Percentiles rank a stretch among this genome's conserved stretches.
Evolutionary conservation across 2,797 vertebrate species (phyloP).

Genomic region (Pantherophis alleghaniensis): DNA sequence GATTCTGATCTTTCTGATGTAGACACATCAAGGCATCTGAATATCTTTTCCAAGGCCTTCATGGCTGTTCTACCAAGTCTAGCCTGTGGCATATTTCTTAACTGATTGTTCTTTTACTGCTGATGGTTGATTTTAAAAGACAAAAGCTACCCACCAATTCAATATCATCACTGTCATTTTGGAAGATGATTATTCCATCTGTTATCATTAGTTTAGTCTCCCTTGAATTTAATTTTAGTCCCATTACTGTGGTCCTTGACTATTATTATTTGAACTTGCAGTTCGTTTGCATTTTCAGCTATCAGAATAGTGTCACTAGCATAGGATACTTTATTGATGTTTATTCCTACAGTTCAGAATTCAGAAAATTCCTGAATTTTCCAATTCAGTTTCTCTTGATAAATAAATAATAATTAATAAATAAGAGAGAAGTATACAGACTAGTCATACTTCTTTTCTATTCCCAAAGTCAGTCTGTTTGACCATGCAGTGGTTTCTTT

Average conservation of each 20-base stretch:
- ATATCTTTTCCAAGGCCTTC: not conserved
- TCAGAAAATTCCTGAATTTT: too few relatives aligned
- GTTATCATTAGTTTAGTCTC: not conserved
- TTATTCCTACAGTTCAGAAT: not conserved
- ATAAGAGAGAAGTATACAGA: not conserved
- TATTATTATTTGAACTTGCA: not conserved
- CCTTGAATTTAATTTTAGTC: not conserved
- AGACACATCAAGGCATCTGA: not conserved
- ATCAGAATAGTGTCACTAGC: not conserved
- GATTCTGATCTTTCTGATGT: not conserved
- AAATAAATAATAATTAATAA: not conserved
- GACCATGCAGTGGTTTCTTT: not conserved
- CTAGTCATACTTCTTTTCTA: not conserved
- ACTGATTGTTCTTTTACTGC: not conserved
- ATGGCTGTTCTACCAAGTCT: not conserved
- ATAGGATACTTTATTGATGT: not conserved
- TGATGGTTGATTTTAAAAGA: not conserved
- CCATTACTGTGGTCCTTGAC: not conserved
- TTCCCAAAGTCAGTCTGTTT: not conserved
- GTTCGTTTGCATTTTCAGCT: not conserved
- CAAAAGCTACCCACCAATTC: not conserved
- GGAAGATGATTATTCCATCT: not conserved
- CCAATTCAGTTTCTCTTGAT: not conserved
- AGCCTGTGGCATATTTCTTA: not conserved
- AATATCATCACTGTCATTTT: not conserved